A percentile compares a stretch with the other conserved stretches of the same genome.
Evolutionary conservation across 2,797 vertebrate species (phyloP).

Genomic region (Periparus ater): DNA sequence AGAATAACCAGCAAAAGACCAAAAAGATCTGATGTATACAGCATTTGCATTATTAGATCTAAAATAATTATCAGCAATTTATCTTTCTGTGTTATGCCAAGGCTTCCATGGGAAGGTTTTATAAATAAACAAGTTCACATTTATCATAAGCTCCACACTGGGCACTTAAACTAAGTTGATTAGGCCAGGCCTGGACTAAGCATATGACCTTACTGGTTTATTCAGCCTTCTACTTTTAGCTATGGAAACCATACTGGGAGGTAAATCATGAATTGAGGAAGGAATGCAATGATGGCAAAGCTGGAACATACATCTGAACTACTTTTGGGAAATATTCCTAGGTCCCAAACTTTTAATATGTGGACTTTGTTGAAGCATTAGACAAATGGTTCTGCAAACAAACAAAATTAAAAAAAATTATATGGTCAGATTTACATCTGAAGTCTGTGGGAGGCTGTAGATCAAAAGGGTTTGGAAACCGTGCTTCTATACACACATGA

Average conservation of each 20-base stretch:
- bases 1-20: neutral
- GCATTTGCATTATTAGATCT: neutral
- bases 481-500: rapidly evolving
- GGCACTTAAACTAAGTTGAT: neutral
- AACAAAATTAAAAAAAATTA: neutral
- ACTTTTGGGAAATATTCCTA: neutral
- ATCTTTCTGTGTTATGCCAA: neutral
- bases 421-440: neutral
- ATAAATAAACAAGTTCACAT: neutral
- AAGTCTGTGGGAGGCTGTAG: neutral
- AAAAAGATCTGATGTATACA: neutral
- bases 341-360: neutral
- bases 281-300: neutral
- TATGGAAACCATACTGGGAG: neutral
- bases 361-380: neutral
- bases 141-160: neutral
- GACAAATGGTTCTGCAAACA: neutral
- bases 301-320: neutral
- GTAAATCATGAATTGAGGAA: neutral
- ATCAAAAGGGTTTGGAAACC: neutral
- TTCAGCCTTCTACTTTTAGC: neutral
- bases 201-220: neutral
- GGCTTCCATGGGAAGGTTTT: neutral
- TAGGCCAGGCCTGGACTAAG: neutral
- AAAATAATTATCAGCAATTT: conserved; percentile 4